These are phyloP conservation scores for Strigops habroptila DNA, from an alignment of 2,113 vertebrate species.

Conservation along the genomic window DNA sequence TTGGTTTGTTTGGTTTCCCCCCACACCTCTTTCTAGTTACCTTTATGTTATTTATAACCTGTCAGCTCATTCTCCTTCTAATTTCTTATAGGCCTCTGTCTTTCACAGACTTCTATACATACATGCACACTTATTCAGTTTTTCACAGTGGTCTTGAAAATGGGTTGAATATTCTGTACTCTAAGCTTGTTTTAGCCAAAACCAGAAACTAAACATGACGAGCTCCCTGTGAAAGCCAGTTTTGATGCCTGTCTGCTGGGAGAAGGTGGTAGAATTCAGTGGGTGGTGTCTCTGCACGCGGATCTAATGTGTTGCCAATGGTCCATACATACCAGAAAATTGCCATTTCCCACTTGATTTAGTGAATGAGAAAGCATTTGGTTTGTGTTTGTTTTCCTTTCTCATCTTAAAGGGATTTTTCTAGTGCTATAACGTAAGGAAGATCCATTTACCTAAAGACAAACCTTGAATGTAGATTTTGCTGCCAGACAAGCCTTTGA, in stretches of 20 bases:
- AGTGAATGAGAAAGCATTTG: neutral
- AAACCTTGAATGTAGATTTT: neutral
- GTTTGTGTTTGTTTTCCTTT: neutral
- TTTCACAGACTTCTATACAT: neutral
- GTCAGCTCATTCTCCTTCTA: neutral
- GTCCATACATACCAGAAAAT: neutral
- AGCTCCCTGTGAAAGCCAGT: neutral
- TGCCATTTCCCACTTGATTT: neutral
- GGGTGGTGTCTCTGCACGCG: neutral
- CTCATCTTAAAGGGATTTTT: neutral
- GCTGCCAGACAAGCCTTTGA: neutral
- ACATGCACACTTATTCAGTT: neutral
- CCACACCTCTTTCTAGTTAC: neutral
- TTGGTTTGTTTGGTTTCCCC: neutral
- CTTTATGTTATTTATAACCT: neutral
- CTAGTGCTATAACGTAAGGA: neutral
- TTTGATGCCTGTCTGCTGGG: neutral
- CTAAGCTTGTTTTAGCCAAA: neutral
- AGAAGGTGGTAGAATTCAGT: neutral
- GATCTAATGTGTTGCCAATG: neutral
- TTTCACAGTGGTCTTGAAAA: neutral
- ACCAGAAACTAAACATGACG: neutral
- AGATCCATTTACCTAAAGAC: neutral
- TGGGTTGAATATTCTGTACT: neutral
- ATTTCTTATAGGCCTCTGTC: rapidly evolving